phyloP scores from a whole-genome alignment of 2,797 vertebrate species.

The Parotocinclus haroldoi region DNA sequence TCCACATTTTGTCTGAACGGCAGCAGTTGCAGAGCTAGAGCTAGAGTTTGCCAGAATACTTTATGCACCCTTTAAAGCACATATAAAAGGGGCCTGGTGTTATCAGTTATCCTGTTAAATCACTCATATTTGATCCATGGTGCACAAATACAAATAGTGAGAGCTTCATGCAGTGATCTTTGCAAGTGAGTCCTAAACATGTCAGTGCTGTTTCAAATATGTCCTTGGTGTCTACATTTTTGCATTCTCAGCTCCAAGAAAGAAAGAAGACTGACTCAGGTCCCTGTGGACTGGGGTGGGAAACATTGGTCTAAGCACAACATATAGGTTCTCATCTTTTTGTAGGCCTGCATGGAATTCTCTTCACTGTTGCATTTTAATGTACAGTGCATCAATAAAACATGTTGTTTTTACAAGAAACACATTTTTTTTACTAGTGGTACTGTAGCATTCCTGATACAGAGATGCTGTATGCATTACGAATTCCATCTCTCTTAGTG shows the following conservation, averaged over 20 bases:
- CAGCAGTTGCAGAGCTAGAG: slow-evolving; percentile 27
- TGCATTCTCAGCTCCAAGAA: too few relatives aligned
- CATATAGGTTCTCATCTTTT: slow-evolving; percentile 5
- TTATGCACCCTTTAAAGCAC: too few relatives aligned
- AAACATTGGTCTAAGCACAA: background rate
- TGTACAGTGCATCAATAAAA: slow-evolving; percentile 58
- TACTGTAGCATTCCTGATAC: slow-evolving; percentile 65
- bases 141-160: too few relatives aligned
- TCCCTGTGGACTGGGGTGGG: too few relatives aligned
- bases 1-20: slow-evolving; percentile 23
- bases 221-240: too few relatives aligned
- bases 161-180: too few relatives aligned
- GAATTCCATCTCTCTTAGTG: slow-evolving; percentile 48
- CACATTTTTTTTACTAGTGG: slow-evolving; percentile 67
- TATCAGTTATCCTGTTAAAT: too few relatives aligned
- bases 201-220: too few relatives aligned
- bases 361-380: slow-evolving; percentile 9
- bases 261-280: too few relatives aligned
- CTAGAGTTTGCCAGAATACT: slow-evolving; percentile 1
- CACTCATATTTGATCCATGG: too few relatives aligned
- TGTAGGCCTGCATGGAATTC: slow-evolving; percentile 1
- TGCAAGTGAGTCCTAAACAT: too few relatives aligned
- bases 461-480: slow-evolving; percentile 61
- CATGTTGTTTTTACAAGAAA: slow-evolving; percentile 63
- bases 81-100: too few relatives aligned